Conservation (phyloP, 2,888 invertebrate species). For the Phorcus lineatus region DNA sequence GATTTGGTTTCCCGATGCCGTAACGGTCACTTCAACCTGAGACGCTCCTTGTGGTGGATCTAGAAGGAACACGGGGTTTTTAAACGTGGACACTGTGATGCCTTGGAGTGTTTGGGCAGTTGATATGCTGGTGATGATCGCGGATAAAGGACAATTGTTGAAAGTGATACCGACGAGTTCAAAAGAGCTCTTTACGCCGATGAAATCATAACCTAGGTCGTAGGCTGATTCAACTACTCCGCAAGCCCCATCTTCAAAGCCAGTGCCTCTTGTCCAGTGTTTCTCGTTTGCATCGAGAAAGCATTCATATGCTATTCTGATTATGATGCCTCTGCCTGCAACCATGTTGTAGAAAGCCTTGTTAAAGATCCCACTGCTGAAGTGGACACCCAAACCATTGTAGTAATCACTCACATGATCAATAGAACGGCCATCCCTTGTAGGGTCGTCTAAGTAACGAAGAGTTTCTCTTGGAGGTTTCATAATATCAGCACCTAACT, state of each 20-base stretch:
- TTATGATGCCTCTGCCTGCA: neutral
- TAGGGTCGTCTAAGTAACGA: constrained; percentile 41
- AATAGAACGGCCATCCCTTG: constrained; percentile 50
- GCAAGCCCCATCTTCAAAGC: constrained; percentile 48
- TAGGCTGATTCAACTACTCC: constrained; percentile 49
- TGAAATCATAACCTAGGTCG: constrained; percentile 41
- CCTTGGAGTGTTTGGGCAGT: neutral
- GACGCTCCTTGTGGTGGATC: neutral
- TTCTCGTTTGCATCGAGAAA: constrained; percentile 47
- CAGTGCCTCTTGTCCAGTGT: constrained; percentile 45
- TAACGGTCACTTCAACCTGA: neutral
- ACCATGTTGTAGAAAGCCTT: constrained; percentile 41
- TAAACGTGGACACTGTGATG: neutral
- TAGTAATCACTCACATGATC: constrained; percentile 37
- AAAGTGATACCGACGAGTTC: constrained; percentile 39
- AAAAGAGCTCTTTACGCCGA: constrained; percentile 37
- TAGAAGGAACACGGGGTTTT: constrained; percentile 16
- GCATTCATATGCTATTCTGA: constrained; percentile 42
- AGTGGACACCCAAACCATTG: constrained; percentile 46
- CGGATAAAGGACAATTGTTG: constrained; percentile 34
- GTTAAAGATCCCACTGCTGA: constrained; percentile 52
- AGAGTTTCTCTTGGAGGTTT: constrained; percentile 22
- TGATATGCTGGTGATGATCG: constrained; percentile 11
- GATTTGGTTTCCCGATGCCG: neutral
- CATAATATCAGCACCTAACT: constrained; percentile 35